Evolutionary conservation across 2,113 vertebrate genomes (phyloP), one percentile per base, ranked within the genome.

Genomic region (Eleginops maclovinus): DNA sequence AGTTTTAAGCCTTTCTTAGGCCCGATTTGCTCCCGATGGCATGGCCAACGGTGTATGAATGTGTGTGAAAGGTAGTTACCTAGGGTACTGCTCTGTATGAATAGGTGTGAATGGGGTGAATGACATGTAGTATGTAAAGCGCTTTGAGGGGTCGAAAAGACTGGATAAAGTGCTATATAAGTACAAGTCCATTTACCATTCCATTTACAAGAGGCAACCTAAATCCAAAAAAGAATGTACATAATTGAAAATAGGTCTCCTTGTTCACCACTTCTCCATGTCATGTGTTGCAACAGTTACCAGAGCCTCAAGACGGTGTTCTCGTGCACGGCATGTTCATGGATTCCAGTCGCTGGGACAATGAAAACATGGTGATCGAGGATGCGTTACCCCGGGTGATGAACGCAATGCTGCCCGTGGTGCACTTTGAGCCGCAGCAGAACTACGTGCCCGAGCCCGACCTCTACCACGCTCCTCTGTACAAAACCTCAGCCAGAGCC

Each of bases 271-370:
- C 13, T 43, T 1, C 41, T 51, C 22, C 13, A 43, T 60, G 28
- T 78, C 21, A 15, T 62, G 51, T 77, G 46, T 61, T 1, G 17
- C 69, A 54, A 63, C 87, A 96, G 96, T 70, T 96, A 59, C 93
- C 95, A 0, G 75, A 78, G 71, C 91, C 94, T 0, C 72, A 95
- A 60, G 92, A 96, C 9, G 95, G 95, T 0, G 92, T 96, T 0
- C 74, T 96, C 0, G 93, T 96, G 24, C 95, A 96, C 2, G 95
- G 94, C 0, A 95, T 96, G 89, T 94, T 95, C 88, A 96, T 96
- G 94, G 95, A 96, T 51, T 90, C 93, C 56, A 90, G 93, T 66
- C 93, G 94, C 65, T 96, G 95, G 95, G 91, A 96, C 0, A 85
- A 95, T 63, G 41, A 81, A 1, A 54, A 86, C 31, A 96, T 93